phyloP scores from a whole-genome alignment of 2,888 invertebrate genomes.

The Cryptocephalus moraei region DNA sequence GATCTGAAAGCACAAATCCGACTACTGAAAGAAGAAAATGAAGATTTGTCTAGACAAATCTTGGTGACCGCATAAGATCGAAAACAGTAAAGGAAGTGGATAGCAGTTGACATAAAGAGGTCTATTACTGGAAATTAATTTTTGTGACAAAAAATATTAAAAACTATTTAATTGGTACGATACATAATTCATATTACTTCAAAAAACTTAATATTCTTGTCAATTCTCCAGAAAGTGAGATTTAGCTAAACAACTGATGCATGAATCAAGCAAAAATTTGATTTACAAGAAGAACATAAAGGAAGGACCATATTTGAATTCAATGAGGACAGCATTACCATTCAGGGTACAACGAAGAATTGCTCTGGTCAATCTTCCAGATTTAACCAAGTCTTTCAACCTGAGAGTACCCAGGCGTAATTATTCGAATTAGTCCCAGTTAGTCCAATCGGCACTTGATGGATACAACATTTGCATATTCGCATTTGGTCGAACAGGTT shows the following conservation, averaged over 20 bases:
- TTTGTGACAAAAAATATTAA: background rate
- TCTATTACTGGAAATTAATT: too few relatives aligned
- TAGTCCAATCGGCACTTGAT: conserved; percentile 80
- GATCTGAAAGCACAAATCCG: too few relatives aligned
- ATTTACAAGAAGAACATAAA: conserved; percentile 43
- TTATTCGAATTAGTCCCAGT: conserved; percentile 73
- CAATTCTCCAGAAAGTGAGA: background rate
- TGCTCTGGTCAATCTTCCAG: conserved; percentile 53
- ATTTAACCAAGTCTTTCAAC: conserved; percentile 78
- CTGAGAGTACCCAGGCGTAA: conserved; percentile 59
- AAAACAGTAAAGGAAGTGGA: too few relatives aligned
- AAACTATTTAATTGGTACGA: too few relatives aligned
- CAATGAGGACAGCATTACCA: conserved; percentile 16
- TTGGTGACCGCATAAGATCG: conserved; percentile 28
- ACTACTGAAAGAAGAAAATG: too few relatives aligned
- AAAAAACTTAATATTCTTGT: too few relatives aligned
- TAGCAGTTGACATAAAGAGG: too few relatives aligned
- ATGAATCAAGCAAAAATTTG: conserved; percentile 57
- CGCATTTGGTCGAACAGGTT: conserved; percentile 87
- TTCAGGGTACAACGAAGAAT: conserved; percentile 34
- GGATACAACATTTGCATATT: conserved; percentile 87
- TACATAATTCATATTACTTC: too few relatives aligned
- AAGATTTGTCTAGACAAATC: conserved; percentile 3
- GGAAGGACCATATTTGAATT: conserved; percentile 9
- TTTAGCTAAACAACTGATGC: conserved; percentile 52